Evolutionary conservation across 2,113 vertebrate genomes (phyloP).

Genomic region (Hipposideros armiger): DNA sequence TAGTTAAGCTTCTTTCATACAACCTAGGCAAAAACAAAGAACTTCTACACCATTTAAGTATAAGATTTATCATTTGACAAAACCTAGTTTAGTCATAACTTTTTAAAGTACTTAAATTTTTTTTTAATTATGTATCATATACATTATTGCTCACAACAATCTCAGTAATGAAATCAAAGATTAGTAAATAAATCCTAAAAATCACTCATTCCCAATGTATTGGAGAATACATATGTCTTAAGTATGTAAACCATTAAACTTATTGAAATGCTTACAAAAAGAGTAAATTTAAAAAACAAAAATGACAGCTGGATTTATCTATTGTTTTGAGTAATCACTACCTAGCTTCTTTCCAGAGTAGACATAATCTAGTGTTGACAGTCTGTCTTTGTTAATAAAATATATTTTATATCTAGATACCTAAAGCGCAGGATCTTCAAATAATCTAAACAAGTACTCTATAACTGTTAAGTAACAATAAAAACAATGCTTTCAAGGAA

Average conservation of each 20-base stretch:
- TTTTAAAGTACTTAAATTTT: conserved; percentile 15
- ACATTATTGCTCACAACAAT: background rate
- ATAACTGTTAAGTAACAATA: background rate
- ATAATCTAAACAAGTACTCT: conserved; percentile 53
- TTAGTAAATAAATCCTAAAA: conserved; percentile 41
- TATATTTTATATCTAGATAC: background rate
- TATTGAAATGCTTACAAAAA: conserved; percentile 32
- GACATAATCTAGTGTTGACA: conserved; percentile 18
- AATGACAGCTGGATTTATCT: conserved; percentile 11
- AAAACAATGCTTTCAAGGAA: background rate
- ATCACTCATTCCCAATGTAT: background rate
- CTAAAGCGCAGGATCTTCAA: background rate
- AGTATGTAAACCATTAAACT: conserved; percentile 16
- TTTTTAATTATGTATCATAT: background rate
- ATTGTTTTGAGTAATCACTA: background rate
- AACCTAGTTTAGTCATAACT: conserved; percentile 30
- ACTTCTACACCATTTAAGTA: background rate
- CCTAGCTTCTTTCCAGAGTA: conserved; percentile 1
- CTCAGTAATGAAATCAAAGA: conserved; percentile 44
- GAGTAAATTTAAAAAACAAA: conserved; percentile 50
- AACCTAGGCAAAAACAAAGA: background rate
- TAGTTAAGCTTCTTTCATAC: background rate
- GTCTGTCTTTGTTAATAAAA: conserved; percentile 6
- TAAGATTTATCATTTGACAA: conserved; percentile 25
- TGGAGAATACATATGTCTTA: conserved; percentile 14